Evolutionary conservation across 2,113 vertebrate species (phyloP), one percentile per base, ranked within the genome.

Genomic region (Carlito syrichta): DNA sequence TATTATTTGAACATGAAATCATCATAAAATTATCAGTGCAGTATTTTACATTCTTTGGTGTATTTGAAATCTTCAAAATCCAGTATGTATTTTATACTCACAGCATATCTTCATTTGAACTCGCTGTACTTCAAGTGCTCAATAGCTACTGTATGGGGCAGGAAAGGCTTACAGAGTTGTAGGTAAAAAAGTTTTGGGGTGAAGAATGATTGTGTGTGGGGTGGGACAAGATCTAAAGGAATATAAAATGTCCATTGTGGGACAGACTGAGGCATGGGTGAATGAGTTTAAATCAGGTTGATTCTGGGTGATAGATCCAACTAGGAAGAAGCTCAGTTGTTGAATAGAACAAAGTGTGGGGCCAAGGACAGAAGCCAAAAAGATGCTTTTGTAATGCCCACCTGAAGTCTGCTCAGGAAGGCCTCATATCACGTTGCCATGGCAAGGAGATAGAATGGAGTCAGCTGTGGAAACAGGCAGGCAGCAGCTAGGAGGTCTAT

Each of bases 211-310:
- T 43, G 10, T 40, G 27, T 23, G 1, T 27, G 3, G 40, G 16
- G 7, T 25, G 16, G 17, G 2, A 1, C 2, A 73, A 40, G 8
- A 66, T 4, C 8, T 30, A 25, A 60, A 86, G 23, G 22, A 43
- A 62, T 54, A 17, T 12, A 22, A 22, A 38, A 60, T 13, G 4
- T 3, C 58, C 52, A 6, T 20, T 82, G 0, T 54, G 12, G 8
- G 20, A 16, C 8, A 69, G 25, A 77, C 16, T 76, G 23, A 3
- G 45, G 14, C 14, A 27, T 0, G 0, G 22, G 5, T 38, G 8
- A n/a, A n/a, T n/a, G n/a, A 20, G 3, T 68, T 45, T 40, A 56
- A 1, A n/a, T 0, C 35, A 54, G 2, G 0, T 82, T 83, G 20
- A 0, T 73, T 82, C 43, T 71, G 32, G 25, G 23, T 17, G 27